Percentiles rank a stretch among this genome's conserved stretches.
phyloP scores from a whole-genome alignment of 2,113 vertebrate species.

The Centropristis striata region DNA sequence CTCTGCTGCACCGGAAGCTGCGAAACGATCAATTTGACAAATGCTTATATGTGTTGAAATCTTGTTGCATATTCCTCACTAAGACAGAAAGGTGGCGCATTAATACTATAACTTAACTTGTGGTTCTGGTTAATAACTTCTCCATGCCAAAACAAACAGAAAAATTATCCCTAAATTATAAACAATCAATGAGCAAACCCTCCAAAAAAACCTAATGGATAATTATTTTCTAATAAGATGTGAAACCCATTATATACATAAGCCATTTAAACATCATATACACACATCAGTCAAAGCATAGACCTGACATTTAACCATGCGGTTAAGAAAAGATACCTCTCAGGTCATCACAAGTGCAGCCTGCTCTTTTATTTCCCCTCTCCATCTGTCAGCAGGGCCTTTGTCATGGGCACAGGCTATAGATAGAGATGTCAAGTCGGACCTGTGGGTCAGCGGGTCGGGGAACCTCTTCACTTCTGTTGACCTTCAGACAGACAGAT shows the following conservation, averaged over 20 bases:
- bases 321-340: slow-evolving; percentile 46
- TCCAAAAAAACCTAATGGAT: not conserved
- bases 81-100: no score
- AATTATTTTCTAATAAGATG: slow-evolving; percentile 1
- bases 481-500: slow-evolving; percentile 87
- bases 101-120: no score
- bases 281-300: not conserved
- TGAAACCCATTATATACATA: not conserved
- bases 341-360: slow-evolving; percentile 53
- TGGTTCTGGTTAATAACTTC: no score
- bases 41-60: no score
- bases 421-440: slow-evolving; percentile 84
- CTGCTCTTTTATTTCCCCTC: slow-evolving; percentile 67
- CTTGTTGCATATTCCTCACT: no score
- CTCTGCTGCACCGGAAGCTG: no score
- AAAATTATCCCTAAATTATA: no score
- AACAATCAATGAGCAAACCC: no score
- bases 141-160: no score
- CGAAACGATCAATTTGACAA: no score
- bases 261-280: slow-evolving; percentile 22
- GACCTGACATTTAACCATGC: slow-evolving; percentile 55
- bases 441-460: slow-evolving; percentile 76
- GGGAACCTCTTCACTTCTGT: slow-evolving; percentile 81
- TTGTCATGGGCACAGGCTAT: slow-evolving; percentile 72
- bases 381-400: slow-evolving; percentile 64